These are phyloP conservation scores for Montipora capricornis DNA, from an alignment of 64 coral and sea anemone species.

Conservation along the genomic window DNA sequence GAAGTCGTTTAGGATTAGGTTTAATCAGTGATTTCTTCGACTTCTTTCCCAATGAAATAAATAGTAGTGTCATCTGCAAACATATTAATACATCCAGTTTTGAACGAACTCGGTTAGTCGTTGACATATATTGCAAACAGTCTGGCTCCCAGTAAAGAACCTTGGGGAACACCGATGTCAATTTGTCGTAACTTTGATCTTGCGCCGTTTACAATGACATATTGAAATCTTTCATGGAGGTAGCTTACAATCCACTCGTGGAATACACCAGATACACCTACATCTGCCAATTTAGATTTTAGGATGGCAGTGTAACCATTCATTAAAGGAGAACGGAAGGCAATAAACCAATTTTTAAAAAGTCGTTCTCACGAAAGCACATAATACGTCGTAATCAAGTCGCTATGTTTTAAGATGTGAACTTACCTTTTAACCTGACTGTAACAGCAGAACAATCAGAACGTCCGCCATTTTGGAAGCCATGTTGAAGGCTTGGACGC, in stretches of 20 bases:
- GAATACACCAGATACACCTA: neutral
- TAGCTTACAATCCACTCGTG: constrained; percentile 11
- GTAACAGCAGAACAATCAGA: too few relatives aligned
- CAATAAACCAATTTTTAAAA: too few relatives aligned
- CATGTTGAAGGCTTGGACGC: too few relatives aligned
- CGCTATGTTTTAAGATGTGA: too few relatives aligned
- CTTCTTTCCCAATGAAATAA: neutral
- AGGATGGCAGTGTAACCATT: neutral
- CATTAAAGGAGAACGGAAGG: too few relatives aligned
- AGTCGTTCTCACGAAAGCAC: too few relatives aligned
- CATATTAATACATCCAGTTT: neutral
- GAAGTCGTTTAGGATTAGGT: neutral
- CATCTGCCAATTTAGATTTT: constrained; percentile 2
- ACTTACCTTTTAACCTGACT: too few relatives aligned
- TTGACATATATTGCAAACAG: neutral
- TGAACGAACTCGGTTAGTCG: neutral
- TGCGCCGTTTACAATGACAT: neutral
- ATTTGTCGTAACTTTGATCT: neutral
- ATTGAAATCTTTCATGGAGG: neutral
- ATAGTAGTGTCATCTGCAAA: neutral
- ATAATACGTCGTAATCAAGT: too few relatives aligned
- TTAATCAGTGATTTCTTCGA: neutral
- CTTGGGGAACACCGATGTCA: neutral
- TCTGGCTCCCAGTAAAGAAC: constrained; percentile 1
- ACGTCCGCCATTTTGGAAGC: too few relatives aligned